These are phyloP conservation scores for Anarrhichthys ocellatus DNA, from an alignment of 2,113 vertebrate species.

Conservation along the genomic window DNA sequence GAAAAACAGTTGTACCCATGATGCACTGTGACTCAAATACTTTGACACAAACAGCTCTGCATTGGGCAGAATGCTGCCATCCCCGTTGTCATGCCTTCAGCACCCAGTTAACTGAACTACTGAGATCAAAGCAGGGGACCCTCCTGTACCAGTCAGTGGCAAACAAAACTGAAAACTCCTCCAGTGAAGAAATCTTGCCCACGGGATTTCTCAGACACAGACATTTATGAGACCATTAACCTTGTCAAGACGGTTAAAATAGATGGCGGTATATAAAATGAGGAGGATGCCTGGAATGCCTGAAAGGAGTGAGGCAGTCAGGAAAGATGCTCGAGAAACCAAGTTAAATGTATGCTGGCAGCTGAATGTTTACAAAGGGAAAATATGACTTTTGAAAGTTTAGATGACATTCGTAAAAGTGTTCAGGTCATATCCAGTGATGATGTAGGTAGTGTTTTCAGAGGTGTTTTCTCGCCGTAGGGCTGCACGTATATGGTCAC, in stretches of 20 bases:
- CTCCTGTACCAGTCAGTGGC: slow-evolving; percentile 40
- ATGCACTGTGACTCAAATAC: slow-evolving; percentile 49
- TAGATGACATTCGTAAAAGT: slow-evolving; percentile 39
- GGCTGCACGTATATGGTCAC: too few relatives aligned
- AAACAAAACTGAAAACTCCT: slow-evolving; percentile 42
- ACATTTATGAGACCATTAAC: slow-evolving; percentile 69
- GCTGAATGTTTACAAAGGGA: slow-evolving; percentile 44
- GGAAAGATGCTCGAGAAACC: slow-evolving; percentile 45
- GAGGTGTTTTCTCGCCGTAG: too few relatives aligned
- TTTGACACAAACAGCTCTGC: slow-evolving; percentile 62
- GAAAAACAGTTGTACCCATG: slow-evolving; percentile 32
- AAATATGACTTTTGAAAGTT: slow-evolving; percentile 44
- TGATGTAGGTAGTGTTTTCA: neutral
- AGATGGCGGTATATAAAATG: slow-evolving; percentile 53
- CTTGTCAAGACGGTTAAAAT: slow-evolving; percentile 63
- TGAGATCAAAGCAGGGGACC: slow-evolving; percentile 68
- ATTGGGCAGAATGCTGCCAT: slow-evolving; percentile 35
- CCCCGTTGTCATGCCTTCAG: slow-evolving; percentile 60
- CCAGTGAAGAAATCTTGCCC: slow-evolving; percentile 41
- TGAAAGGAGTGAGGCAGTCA: slow-evolving; percentile 28
- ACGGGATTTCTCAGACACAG: slow-evolving; percentile 42
- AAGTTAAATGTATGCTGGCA: slow-evolving; percentile 49
- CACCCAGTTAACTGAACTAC: slow-evolving; percentile 44
- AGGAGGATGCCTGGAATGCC: slow-evolving; percentile 47
- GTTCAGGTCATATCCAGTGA: neutral